Evolutionary conservation across 2,113 vertebrate species (phyloP).

Genomic region (Tringa solitaria): DNA sequence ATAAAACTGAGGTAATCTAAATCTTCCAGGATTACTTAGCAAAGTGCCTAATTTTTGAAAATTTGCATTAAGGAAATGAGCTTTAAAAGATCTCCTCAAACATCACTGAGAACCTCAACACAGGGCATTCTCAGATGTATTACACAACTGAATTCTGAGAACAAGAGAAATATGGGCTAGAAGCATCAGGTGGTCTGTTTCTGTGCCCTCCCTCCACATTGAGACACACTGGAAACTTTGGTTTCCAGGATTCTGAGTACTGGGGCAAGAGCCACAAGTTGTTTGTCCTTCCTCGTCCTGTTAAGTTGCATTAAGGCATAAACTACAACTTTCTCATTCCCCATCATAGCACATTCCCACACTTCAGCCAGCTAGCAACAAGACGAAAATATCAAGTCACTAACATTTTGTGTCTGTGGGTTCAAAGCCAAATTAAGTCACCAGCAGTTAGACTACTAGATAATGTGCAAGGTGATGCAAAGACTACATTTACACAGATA

Average conservation of each 20-base stretch:
- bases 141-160: background rate
- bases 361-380: conserved; percentile 80
- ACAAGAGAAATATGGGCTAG: background rate
- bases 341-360: conserved; percentile 77
- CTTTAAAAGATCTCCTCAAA: background rate
- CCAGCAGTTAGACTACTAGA: background rate
- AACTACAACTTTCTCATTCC: conserved; percentile 78
- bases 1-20: background rate
- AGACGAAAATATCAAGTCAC: background rate
- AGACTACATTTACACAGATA: background rate
- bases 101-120: background rate
- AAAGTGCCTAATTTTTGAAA: background rate
- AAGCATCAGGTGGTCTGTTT: background rate
- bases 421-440: background rate
- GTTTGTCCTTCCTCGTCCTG: conserved; percentile 86
- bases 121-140: background rate
- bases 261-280: conserved; percentile 80
- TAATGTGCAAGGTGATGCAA: background rate
- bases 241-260: conserved; percentile 71
- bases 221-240: conserved; percentile 76
- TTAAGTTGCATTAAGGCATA: conserved; percentile 84
- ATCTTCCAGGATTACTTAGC: background rate
- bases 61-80: background rate
- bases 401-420: background rate
- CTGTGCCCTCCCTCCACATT: conserved; percentile 80